These are phyloP conservation scores for Pogona vitticeps DNA, from an alignment of 2,113 vertebrate species.

Conservation along the genomic window DNA sequence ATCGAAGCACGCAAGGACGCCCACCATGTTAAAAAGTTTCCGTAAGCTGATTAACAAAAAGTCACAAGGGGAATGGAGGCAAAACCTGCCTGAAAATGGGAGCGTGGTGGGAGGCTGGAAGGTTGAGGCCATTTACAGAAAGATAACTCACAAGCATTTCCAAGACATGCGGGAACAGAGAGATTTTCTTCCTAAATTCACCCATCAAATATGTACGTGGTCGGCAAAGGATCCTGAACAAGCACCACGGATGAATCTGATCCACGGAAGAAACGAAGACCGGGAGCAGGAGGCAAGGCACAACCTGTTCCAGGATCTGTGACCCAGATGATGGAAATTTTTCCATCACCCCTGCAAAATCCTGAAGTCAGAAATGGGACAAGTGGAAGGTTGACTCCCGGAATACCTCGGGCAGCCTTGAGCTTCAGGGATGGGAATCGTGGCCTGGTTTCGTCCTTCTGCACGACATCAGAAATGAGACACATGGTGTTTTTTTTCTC, in stretches of 20 bases:
- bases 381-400: too few species aligned
- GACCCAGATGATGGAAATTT: too few species aligned
- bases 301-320: too few species aligned
- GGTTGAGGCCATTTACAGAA: neutral
- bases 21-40: neutral
- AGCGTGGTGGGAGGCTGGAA: neutral
- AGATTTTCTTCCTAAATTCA: neutral
- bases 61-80: neutral
- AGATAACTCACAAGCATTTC: neutral
- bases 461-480: too few species aligned
- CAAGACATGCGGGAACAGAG: neutral
- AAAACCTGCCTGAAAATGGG: neutral
- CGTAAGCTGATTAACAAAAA: constrained; percentile 60
- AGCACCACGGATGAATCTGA: neutral
- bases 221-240: neutral
- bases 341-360: too few species aligned
- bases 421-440: too few species aligned
- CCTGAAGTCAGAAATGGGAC: too few species aligned
- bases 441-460: too few species aligned
- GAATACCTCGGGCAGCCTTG: too few species aligned
- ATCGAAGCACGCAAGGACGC: neutral
- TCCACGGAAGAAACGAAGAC: neutral
- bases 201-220: neutral
- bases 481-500: too few species aligned
- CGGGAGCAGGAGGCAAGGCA: neutral